Percentiles rank a stretch among this genome's conserved stretches.
These are phyloP conservation scores for Pholis gunnellus DNA, from an alignment of 2,113 vertebrate genomes.

Conservation along the genomic window DNA sequence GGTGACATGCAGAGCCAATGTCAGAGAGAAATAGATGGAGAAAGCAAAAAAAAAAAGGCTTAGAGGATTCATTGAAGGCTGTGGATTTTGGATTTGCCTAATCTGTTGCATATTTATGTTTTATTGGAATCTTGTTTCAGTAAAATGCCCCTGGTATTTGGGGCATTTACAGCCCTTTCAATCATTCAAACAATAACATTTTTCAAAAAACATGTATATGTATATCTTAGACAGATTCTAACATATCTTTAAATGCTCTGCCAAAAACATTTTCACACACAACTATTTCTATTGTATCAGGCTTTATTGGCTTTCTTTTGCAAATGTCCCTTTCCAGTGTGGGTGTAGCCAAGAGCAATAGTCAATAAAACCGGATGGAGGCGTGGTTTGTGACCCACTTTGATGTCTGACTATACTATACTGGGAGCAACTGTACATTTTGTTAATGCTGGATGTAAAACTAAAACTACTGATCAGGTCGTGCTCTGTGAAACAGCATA, in stretches of 20 bases:
- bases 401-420: not conserved
- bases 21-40: not conserved
- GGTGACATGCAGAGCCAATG: constrained; percentile 7
- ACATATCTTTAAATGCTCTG: not conserved
- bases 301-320: constrained; percentile 1
- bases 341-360: not conserved
- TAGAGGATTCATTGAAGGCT: constrained; percentile 24
- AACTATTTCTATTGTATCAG: not conserved
- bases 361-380: constrained; percentile 29
- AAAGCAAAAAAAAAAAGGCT: constrained; percentile 25
- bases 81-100: constrained; percentile 38
- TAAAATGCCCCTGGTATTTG: not conserved
- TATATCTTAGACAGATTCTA: not conserved
- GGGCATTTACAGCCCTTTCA: not conserved
- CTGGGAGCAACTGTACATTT: not conserved
- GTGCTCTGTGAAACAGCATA: not conserved
- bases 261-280: not conserved
- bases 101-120: constrained; percentile 43
- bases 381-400: not conserved
- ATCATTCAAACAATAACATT: constrained; percentile 3
- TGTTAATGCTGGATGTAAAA: not conserved
- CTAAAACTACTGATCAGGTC: not conserved
- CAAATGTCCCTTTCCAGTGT: constrained; percentile 1
- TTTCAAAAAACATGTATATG: not conserved
- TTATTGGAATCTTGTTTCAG: not conserved